These are phyloP conservation scores for Ibycter americanus DNA, from an alignment of 2,797 vertebrate genomes.

Conservation along the genomic window DNA sequence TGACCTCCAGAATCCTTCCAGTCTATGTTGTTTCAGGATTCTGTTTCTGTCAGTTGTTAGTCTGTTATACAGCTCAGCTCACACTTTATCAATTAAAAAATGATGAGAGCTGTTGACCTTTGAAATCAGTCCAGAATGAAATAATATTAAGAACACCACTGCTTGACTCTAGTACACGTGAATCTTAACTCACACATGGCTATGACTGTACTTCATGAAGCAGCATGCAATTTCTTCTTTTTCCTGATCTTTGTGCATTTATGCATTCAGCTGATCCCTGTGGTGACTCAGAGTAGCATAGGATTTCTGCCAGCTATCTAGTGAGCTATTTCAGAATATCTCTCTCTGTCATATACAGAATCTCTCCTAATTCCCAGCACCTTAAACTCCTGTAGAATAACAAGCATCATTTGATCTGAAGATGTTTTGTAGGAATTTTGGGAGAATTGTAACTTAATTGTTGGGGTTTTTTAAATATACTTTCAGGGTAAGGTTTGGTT, in stretches of 20 bases:
- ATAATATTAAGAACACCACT: background rate
- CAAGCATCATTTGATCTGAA: background rate
- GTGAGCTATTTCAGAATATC: background rate
- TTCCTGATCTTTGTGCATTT: background rate
- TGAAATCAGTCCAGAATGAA: background rate
- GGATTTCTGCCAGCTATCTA: background rate
- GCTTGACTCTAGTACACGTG: no score
- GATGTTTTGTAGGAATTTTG: background rate
- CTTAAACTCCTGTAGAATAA: background rate
- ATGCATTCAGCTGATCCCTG: background rate
- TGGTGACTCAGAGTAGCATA: background rate
- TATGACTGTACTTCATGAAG: background rate
- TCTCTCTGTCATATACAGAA: background rate
- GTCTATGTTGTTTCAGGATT: background rate
- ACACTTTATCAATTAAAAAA: background rate
- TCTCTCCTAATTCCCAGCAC: background rate
- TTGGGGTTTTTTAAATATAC: background rate
- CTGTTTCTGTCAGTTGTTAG: background rate
- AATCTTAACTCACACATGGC: background rate
- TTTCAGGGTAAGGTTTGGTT: background rate
- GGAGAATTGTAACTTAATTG: background rate
- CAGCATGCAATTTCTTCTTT: background rate
- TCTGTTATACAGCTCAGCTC: background rate
- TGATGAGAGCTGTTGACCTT: background rate
- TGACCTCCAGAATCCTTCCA: background rate